Conservation (phyloP, 2,888 invertebrate genomes). For the Thymelicus sylvestris region DNA sequence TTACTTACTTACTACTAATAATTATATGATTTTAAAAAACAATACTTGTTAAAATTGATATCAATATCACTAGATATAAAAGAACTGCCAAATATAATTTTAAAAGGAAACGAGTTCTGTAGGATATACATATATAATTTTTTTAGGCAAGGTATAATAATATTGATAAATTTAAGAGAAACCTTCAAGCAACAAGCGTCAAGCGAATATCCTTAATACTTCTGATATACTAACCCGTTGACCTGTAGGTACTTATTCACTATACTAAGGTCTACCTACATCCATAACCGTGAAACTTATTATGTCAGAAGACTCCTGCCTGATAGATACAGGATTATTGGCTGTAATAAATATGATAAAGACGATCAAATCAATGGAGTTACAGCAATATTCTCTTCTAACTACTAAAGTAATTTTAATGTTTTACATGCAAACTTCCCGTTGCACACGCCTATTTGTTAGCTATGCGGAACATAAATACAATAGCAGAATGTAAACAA, state of each 20-base stretch:
- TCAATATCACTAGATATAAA: too few species aligned
- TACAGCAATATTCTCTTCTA: not conserved
- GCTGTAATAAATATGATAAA: not conserved
- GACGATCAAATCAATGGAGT: not conserved
- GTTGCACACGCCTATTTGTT: not conserved
- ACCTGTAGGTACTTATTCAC: not conserved
- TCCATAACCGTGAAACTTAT: not conserved
- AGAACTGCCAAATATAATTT: too few species aligned
- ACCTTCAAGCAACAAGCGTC: too few species aligned
- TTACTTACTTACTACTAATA: too few species aligned
- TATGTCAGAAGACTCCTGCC: not conserved
- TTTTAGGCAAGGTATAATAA: too few species aligned
- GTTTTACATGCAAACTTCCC: not conserved
- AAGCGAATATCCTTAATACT: too few species aligned
- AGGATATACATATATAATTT: too few species aligned
- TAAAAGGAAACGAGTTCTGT: too few species aligned
- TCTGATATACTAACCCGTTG: too few species aligned
- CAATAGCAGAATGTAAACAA: constrained; percentile 1
- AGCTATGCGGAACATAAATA: not conserved
- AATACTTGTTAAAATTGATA: too few species aligned
- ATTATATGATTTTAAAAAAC: too few species aligned
- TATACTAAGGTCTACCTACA: not conserved
- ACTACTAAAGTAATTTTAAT: not conserved
- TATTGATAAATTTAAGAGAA: too few species aligned
- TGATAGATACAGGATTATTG: not conserved